Conservation (phyloP, 2,113 vertebrate species). For the Murina feae region DNA sequence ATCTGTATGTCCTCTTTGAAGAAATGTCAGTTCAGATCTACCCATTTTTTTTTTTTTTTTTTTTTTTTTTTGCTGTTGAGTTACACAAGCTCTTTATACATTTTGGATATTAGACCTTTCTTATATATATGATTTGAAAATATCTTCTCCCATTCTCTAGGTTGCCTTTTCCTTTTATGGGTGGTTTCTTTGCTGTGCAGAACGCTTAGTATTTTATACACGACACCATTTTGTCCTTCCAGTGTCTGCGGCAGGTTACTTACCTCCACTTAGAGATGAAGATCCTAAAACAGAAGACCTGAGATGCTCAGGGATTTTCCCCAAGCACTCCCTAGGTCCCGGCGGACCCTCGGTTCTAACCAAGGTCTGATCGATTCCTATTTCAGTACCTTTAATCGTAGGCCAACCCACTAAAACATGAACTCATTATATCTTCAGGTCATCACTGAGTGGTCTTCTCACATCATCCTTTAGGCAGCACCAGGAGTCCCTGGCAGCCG, state of each 20-base stretch:
- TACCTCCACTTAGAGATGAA: not conserved
- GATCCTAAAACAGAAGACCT: not conserved
- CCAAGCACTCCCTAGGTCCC: not conserved
- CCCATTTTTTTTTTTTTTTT: not conserved
- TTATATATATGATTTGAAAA: not conserved
- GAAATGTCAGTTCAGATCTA: not conserved
- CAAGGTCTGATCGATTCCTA: not conserved
- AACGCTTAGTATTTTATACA: not conserved
- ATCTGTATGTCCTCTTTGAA: not conserved
- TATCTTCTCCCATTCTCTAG: not conserved
- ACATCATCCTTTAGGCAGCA: constrained; percentile 95
- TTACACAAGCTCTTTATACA: not conserved
- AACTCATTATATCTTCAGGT: constrained; percentile 78
- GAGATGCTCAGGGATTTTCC: not conserved
- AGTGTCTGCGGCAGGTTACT: not conserved
- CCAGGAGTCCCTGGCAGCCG: constrained; percentile 93
- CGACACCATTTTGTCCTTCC: not conserved
- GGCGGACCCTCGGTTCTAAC: not conserved
- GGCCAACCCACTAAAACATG: not conserved
- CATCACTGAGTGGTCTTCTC: constrained; percentile 87
- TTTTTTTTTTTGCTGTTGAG: not conserved
- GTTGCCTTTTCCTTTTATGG: not conserved
- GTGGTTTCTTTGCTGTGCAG: not conserved
- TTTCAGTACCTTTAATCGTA: not conserved
- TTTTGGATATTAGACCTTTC: not conserved